phyloP scores from a whole-genome alignment of 1,140 invertebrate species.

The Periplaneta americana region DNA sequence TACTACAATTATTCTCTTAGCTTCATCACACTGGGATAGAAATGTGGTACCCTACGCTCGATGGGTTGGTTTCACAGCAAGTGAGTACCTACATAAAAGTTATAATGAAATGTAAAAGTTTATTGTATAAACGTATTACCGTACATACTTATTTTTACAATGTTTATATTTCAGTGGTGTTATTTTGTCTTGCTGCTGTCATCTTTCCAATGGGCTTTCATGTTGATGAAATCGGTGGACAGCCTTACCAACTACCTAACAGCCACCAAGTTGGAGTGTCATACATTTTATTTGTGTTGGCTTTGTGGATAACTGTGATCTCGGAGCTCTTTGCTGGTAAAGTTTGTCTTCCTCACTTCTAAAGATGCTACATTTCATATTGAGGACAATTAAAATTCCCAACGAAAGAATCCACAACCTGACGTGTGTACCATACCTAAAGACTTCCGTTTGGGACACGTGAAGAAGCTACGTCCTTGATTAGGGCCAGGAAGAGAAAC shows the following conservation, averaged over 20 bases:
- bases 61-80: conserved; percentile 94
- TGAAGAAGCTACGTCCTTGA: background rate
- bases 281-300: conserved; percentile 91
- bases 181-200: conserved; percentile 91
- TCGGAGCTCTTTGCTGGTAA: conserved; percentile 96
- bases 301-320: conserved; percentile 93
- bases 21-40: conserved; percentile 84
- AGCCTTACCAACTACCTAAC: conserved; percentile 91
- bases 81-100: conserved; percentile 47
- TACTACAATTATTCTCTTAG: conserved; percentile 80
- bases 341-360: conserved; percentile 93
- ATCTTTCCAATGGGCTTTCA: conserved; percentile 95
- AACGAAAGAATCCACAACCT: background rate
- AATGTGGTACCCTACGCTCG: conserved; percentile 87
- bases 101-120: background rate
- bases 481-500: background rate
- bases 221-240: conserved; percentile 91
- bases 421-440: background rate
- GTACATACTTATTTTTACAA: background rate
- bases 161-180: conserved; percentile 71
- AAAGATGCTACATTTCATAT: conserved; percentile 29
- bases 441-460: background rate
- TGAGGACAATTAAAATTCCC: background rate
- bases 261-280: conserved; percentile 94
- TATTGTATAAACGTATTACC: background rate